Conservation (phyloP, 2,888 invertebrate species). For the Heteromyza rotundicornis region DNA sequence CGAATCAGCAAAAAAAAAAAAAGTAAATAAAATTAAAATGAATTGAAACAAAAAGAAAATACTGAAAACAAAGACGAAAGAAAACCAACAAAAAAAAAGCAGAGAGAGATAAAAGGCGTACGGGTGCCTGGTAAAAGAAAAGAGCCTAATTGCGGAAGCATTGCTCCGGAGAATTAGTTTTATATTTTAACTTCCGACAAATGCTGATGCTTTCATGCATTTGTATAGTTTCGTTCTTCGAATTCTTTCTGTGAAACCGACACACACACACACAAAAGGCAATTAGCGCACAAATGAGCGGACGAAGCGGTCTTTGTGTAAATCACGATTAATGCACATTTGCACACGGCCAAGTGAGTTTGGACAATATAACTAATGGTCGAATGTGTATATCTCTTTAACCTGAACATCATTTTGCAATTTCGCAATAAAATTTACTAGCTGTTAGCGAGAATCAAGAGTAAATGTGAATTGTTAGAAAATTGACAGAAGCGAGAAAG, state of each 20-base stretch:
- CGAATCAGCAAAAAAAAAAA: constrained; percentile 41
- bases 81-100: neutral
- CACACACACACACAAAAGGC: neutral
- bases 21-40: constrained; percentile 26
- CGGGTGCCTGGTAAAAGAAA: too few relatives aligned
- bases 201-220: too few relatives aligned
- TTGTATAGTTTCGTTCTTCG: too few relatives aligned
- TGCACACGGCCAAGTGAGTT: constrained; percentile 52
- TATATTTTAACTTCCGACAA: too few relatives aligned
- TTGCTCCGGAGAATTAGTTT: constrained; percentile 53
- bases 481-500: too few relatives aligned
- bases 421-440: too few relatives aligned
- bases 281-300: neutral
- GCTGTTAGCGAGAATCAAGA: too few relatives aligned
- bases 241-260: neutral
- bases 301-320: neutral
- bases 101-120: too few relatives aligned
- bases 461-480: too few relatives aligned
- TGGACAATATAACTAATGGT: constrained; percentile 35
- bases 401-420: too few relatives aligned
- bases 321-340: constrained; percentile 47
- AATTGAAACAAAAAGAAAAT: constrained; percentile 11
- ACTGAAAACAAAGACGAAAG: constrained; percentile 6
- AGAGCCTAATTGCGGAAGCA: constrained; percentile 57
- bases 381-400: too few relatives aligned